phyloP scores from a whole-genome alignment of 2,113 vertebrate species.

The Dipodomys merriami region DNA sequence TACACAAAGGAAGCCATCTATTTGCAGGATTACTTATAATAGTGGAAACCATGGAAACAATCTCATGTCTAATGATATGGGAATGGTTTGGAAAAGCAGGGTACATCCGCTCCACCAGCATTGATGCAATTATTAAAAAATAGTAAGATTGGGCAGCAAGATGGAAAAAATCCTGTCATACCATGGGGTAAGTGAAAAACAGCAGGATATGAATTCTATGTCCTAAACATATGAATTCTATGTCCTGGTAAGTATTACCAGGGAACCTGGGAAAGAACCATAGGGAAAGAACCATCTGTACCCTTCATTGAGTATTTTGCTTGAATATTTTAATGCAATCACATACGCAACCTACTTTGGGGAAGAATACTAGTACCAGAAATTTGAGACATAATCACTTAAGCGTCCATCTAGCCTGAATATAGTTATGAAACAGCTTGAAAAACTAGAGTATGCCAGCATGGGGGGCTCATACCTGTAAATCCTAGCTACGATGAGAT shows the following conservation, averaged over 20 bases:
- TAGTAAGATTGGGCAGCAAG: slow-evolving; percentile 7
- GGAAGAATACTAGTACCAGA: background rate
- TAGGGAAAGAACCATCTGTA: background rate
- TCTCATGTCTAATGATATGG: background rate
- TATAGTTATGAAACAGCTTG: background rate
- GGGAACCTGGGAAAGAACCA: background rate
- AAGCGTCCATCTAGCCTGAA: background rate
- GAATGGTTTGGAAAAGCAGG: slow-evolving; percentile 45
- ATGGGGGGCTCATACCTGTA: too few relatives aligned
- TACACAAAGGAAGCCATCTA: slow-evolving; percentile 31
- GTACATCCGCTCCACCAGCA: background rate
- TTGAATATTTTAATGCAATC: background rate
- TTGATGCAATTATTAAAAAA: slow-evolving; percentile 60
- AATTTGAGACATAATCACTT: background rate
- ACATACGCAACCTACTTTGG: background rate
- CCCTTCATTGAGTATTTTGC: background rate
- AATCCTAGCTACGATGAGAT: too few relatives aligned
- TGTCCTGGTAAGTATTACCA: background rate
- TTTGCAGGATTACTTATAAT: background rate
- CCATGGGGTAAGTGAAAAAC: slow-evolving; percentile 17
- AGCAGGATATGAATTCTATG: background rate
- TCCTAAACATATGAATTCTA: background rate
- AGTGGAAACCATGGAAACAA: slow-evolving; percentile 46
- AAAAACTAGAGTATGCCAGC: background rate
- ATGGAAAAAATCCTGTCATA: slow-evolving; percentile 9